Evolutionary conservation across 2,113 vertebrate species (phyloP).

Genomic region (Salminus brasiliensis): DNA sequence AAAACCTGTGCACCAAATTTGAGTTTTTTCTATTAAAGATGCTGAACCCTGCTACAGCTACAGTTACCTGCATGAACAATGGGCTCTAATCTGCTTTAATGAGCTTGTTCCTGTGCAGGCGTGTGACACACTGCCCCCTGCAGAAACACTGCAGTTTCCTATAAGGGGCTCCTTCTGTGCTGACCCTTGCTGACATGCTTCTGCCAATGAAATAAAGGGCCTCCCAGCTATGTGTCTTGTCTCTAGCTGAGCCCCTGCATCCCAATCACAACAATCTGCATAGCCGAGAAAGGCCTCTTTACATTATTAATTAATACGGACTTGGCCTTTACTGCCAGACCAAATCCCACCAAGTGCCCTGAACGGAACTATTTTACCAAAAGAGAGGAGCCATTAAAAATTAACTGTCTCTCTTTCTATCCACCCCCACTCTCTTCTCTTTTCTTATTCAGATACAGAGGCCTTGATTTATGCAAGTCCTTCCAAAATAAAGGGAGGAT

Average conservation of each 20-base stretch:
- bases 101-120: slow-evolving; percentile 77
- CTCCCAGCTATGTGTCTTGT: slow-evolving; percentile 75
- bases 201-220: slow-evolving; percentile 78
- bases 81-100: slow-evolving; percentile 78
- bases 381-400: slow-evolving; percentile 73
- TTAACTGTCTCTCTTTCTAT: slow-evolving; percentile 62
- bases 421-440: slow-evolving; percentile 51
- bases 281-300: slow-evolving; percentile 73
- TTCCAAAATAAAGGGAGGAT: slow-evolving; percentile 44
- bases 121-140: slow-evolving; percentile 64
- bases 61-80: slow-evolving; percentile 71
- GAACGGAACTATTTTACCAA: slow-evolving; percentile 78
- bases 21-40: too few relatives aligned
- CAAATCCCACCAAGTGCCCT: slow-evolving; percentile 73
- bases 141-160: slow-evolving; percentile 72
- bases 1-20: too few relatives aligned
- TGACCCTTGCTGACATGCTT: slow-evolving; percentile 73
- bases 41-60: too few relatives aligned
- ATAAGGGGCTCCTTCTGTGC: slow-evolving; percentile 71
- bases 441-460: slow-evolving; percentile 65
- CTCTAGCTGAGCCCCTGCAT: slow-evolving; percentile 61
- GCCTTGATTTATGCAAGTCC: slow-evolving; percentile 61
- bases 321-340: slow-evolving; percentile 71
- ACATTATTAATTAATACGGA: slow-evolving; percentile 81
- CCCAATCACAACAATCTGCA: slow-evolving; percentile 69